phyloP scores from a whole-genome alignment of 2,113 vertebrate species.

The Pyxicephalus adspersus region DNA sequence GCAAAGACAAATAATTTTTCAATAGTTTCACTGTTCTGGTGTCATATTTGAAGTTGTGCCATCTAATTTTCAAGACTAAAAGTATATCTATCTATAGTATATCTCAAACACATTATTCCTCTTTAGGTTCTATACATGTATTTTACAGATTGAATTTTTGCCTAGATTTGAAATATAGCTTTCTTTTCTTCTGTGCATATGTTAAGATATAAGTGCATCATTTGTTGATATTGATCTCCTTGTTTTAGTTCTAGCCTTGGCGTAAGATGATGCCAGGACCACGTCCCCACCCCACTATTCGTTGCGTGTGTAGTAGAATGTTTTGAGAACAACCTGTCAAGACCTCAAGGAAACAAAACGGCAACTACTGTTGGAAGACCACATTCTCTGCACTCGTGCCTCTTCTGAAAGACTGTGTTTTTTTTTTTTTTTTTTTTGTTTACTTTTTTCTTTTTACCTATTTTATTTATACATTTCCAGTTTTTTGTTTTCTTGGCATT shows the following conservation, averaged over 20 bases:
- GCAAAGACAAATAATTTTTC: too few relatives aligned
- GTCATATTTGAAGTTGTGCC: too few relatives aligned
- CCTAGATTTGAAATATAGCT: too few relatives aligned
- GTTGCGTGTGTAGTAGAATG: conserved; percentile 48
- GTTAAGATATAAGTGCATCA: too few relatives aligned
- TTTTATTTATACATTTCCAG: conserved; percentile 52
- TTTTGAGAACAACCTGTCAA: conserved; percentile 62
- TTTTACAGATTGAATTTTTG: background rate
- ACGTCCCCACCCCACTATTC: conserved; percentile 11
- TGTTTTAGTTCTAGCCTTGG: conserved; percentile 77
- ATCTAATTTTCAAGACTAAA: too few relatives aligned
- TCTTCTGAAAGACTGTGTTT: conserved; percentile 57
- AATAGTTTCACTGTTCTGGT: too few relatives aligned
- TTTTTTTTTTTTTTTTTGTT: too few relatives aligned
- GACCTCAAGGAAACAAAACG: conserved; percentile 61
- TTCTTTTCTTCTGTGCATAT: too few relatives aligned
- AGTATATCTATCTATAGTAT: too few relatives aligned
- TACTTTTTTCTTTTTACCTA: conserved; percentile 59
- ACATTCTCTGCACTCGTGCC: conserved; percentile 57
- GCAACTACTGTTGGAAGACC: conserved; percentile 60
- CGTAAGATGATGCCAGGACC: conserved; percentile 68
- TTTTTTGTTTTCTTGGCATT: conserved; percentile 8
- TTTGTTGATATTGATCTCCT: too few relatives aligned
- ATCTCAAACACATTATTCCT: too few relatives aligned
- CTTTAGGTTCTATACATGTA: too few relatives aligned